Evolutionary conservation across 2,888 invertebrate species (phyloP), one percentile per base, ranked within the genome.

Genomic region (Clistopyga incitator): DNA sequence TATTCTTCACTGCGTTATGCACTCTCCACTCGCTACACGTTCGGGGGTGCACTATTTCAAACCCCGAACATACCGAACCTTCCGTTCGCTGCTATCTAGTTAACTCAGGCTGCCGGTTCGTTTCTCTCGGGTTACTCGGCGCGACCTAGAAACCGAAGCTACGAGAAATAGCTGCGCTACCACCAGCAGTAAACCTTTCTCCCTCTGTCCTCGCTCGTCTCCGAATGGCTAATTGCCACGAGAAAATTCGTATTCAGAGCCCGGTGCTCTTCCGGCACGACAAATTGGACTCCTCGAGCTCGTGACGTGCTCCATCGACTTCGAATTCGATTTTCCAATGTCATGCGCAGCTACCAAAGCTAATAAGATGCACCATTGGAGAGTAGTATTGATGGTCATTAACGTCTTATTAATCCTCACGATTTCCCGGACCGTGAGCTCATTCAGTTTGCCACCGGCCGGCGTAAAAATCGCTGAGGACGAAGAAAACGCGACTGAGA

Each of bases 221-320:
- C 85, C 87, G 85, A 88, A 89, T 87, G 84, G 88, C 89, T 90
- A 91, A 91, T 91, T 91, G 91, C 88, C 88, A 88, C 87, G 89
- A 87, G 87, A 54, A 88, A 90, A 90, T 91, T 91, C 90, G 88
- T 90, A 90, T 91, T 88, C 85, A 87, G 85, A 84, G 38, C 86
- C 88, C 87, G 79, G 82, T 88, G 87, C 87, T 84, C 87, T 89
- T 86, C 34, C 84, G 81, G 68, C 76, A 76, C 85, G 85, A 85
- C 88, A 88, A 88, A 89, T 89, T 89, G 82, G 74, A 77, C 59
- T 68, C 59, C 72, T 13, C 34, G 20, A 59, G 38, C 50, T 78
- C 74, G 78, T 76, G 68, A 54, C 77, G 71, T 50, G 75, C 75
- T 64, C 78, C 50, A 81, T 82, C 78, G 81, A 56, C 61, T 74